Base-by-base conservation (phyloP, 2,113 vertebrate species). In the Alligator sinensis region DNA sequence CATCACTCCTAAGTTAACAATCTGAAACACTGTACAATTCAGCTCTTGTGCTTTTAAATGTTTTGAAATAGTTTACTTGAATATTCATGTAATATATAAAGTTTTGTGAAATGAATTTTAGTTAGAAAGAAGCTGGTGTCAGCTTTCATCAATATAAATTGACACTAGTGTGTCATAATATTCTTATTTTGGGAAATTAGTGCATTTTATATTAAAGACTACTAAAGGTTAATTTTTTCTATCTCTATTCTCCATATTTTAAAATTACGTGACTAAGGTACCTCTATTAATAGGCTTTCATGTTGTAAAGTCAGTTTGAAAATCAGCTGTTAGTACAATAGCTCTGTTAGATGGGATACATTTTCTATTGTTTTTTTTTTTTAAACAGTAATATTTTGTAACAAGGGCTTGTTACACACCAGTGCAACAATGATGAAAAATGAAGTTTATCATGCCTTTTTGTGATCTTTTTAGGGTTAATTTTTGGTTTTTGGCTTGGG, bases 151-250 rank as follows among this genome's bases (percentile, higher is more conserved):
- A 91, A 91, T 84, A 94, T 90, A 97, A 96, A 92, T 94, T 95
- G 95, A 90, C 96, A 97, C 94, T 96, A 96, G 91, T 82, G 96
- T 97, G 96, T 96, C 95, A 12, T 87, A 92, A 96, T 88, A 92
- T 84, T 90, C 91, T 97, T 97, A 97, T 97, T 97, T 97, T 97
- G 94, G 82, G 94, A 95, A 95, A 96, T 84, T 96, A 96, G 92
- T 96, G 95, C 94, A 90, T 96, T 96, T 97, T 96, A 97, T 98
- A 97, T 97, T 95, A 95, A 97, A 96, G 97, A 97, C 96, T 96
- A 97, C 97, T 97, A 96, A 96, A 96, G 14, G 70, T 93, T 97
- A 94, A 90, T 94, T 96, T 94, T 96, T 95, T 94, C 94, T 96
- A 93, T 96, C 81, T 96, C 79, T 96, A 61, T 14, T 95, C 83